A percentile compares a stretch with the other conserved stretches of the same genome.
Evolutionary conservation across 2,797 vertebrate genomes (phyloP).

Genomic region (Lutra lutra): DNA sequence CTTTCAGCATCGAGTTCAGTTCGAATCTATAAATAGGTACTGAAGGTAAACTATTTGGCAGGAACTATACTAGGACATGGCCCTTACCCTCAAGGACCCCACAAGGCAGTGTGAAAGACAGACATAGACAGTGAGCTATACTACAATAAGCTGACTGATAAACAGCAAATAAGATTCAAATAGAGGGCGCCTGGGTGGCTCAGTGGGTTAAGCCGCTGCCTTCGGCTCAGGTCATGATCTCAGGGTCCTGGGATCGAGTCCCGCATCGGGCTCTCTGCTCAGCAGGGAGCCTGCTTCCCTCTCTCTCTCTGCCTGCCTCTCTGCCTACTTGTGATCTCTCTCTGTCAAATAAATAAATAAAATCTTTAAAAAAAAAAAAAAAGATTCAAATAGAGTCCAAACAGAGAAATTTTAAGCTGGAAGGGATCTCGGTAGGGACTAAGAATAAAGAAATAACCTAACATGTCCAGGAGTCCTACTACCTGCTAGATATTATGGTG

Average conservation of each 20-base stretch:
- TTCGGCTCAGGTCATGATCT: no score
- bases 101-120: background rate
- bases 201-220: no score
- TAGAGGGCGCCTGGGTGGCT: no score
- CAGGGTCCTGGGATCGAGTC: no score
- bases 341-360: no score
- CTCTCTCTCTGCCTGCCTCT: no score
- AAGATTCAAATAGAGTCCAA: background rate
- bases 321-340: no score
- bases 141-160: background rate
- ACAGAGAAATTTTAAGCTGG: background rate
- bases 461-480: background rate
- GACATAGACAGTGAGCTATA: background rate
- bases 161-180: background rate
- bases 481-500: background rate
- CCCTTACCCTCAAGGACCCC: background rate
- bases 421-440: background rate
- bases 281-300: no score
- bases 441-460: constrained; percentile 2
- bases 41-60: background rate
- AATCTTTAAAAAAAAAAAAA: no score
- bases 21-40: background rate
- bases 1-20: background rate
- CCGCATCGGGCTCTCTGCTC: no score
- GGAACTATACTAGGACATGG: background rate